Percentiles rank a stretch among this genome's conserved stretches.
phyloP scores from a whole-genome alignment of 1,140 invertebrate genomes.

The Semibalanus balanoides region DNA sequence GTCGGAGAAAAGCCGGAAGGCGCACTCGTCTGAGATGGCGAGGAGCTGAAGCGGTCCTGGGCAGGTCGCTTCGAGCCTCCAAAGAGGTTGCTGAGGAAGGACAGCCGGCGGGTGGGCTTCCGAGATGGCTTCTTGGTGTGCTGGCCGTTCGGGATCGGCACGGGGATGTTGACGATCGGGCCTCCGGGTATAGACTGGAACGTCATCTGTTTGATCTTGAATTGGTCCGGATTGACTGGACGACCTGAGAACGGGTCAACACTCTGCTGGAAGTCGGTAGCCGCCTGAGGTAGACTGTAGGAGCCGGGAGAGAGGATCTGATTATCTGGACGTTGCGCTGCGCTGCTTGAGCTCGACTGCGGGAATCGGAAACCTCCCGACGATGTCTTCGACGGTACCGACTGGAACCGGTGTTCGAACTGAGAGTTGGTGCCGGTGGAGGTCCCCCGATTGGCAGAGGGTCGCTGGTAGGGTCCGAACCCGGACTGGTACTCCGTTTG shows the following conservation, averaged over 20 bases:
- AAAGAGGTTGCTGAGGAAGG: neutral
- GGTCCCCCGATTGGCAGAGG: too few relatives aligned
- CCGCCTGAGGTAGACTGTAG: neutral
- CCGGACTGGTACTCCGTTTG: too few relatives aligned
- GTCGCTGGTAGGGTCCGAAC: neutral
- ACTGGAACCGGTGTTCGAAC: neutral
- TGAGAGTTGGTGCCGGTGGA: neutral
- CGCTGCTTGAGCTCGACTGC: neutral
- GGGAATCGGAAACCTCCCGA: neutral
- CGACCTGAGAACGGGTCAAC: neutral
- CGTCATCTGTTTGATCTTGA: slow-evolving; percentile 20
- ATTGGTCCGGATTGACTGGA: slow-evolving; percentile 10
- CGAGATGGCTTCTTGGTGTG: slow-evolving; percentile 7
- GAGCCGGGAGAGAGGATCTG: neutral
- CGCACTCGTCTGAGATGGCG: neutral
- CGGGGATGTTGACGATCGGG: slow-evolving; percentile 12
- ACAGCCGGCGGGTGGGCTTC: neutral
- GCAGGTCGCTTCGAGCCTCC: too few relatives aligned
- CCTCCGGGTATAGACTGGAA: slow-evolving; percentile 19
- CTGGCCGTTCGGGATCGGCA: slow-evolving; percentile 13
- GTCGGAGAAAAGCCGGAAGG: neutral
- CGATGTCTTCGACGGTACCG: neutral
- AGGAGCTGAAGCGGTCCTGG: neutral
- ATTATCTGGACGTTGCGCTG: neutral
- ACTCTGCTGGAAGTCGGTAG: neutral